Conservation (phyloP, 92 coral and sea anemone genomes). For the Desmophyllum pertusum region DNA sequence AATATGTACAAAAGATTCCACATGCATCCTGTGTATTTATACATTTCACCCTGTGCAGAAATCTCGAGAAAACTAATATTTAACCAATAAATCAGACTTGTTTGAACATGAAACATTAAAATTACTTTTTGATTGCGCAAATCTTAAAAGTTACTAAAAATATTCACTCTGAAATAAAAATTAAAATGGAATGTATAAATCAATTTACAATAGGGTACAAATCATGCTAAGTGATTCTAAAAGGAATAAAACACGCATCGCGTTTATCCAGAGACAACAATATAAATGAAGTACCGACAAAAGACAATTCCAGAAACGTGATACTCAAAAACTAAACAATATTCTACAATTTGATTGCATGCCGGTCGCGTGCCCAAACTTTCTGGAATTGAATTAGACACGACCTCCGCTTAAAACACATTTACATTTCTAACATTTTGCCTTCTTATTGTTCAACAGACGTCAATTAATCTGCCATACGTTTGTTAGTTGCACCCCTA, state of each 20-base stretch:
- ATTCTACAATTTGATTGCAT: conserved; percentile 3
- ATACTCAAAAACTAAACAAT: conserved; percentile 9
- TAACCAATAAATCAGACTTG: neutral
- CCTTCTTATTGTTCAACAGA: neutral
- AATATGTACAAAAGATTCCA: conserved; percentile 12
- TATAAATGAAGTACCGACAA: neutral
- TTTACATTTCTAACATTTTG: conserved; percentile 25
- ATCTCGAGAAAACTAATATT: neutral
- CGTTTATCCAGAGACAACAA: neutral
- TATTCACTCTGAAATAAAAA: neutral
- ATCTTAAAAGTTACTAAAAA: too few relatives aligned
- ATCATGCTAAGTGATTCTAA: neutral
- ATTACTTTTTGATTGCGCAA: neutral
- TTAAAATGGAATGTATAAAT: neutral
- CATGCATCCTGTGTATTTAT: neutral
- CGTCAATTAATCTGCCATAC: neutral
- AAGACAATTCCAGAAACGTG: conserved; percentile 19
- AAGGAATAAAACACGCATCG: conserved; percentile 25
- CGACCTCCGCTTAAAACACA: conserved; percentile 2
- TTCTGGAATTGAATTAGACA: neutral
- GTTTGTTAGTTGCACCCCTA: neutral
- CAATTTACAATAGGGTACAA: neutral
- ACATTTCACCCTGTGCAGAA: neutral
- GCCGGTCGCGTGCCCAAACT: neutral
- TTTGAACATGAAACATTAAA: neutral